A percentile compares a stretch with the other conserved stretches of the same genome.
These are phyloP conservation scores for Lepidonotus clava DNA, from an alignment of 2,888 invertebrate genomes.

Conservation along the genomic window DNA sequence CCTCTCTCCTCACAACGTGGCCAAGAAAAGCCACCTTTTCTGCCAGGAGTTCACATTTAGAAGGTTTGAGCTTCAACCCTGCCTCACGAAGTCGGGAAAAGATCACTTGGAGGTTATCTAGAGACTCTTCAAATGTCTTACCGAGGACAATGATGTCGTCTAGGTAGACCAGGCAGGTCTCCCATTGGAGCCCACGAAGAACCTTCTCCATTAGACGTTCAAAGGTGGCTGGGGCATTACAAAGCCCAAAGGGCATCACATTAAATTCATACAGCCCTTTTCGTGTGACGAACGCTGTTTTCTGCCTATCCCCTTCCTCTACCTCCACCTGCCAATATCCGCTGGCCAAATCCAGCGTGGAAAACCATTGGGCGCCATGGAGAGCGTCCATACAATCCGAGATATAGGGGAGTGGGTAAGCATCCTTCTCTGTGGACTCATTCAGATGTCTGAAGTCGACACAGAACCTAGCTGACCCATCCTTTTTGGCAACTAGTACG, in stretches of 20 bases:
- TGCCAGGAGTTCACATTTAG: too few relatives aligned
- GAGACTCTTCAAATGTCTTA: too few relatives aligned
- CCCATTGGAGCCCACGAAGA: neutral
- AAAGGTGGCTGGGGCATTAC: neutral
- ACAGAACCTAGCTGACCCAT: neutral
- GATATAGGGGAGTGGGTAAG: neutral
- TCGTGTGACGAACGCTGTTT: neutral
- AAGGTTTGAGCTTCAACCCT: too few relatives aligned
- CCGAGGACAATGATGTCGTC: neutral
- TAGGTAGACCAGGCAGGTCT: neutral
- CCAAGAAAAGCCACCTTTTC: too few relatives aligned
- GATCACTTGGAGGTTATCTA: too few relatives aligned
- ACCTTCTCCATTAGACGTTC: neutral
- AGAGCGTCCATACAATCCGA: neutral
- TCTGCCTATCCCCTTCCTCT: neutral
- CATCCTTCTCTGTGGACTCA: neutral
- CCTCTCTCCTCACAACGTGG: too few relatives aligned
- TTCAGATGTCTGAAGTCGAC: neutral
- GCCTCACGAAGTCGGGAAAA: too few relatives aligned
- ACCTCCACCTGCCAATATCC: neutral
- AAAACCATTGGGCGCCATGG: neutral
- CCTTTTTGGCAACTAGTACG: neutral
- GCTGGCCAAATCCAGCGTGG: neutral
- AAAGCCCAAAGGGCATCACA: too few relatives aligned
- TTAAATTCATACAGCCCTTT: neutral